A percentile compares a stretch with the other conserved stretches of the same genome.
Conservation (phyloP, 2,888 invertebrate species). For the Heliconius aoede region DNA sequence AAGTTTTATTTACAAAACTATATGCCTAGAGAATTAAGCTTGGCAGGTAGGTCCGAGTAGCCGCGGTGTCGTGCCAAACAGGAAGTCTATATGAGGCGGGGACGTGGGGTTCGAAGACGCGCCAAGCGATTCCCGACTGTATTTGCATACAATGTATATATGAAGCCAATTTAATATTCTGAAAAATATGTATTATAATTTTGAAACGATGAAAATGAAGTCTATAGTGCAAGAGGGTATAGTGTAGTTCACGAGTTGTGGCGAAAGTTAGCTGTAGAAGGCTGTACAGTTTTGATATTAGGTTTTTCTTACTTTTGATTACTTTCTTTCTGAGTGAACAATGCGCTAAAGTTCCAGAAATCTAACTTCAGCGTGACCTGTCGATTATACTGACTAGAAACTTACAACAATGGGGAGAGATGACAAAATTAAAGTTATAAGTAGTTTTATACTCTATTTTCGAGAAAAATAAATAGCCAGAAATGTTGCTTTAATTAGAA, state of each 20-base stretch:
- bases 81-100: conserved; percentile 76
- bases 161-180: conserved; percentile 32
- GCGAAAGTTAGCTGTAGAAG: neutral
- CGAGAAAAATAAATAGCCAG: no score
- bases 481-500: no score
- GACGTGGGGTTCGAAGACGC: conserved; percentile 76
- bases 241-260: neutral
- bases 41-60: conserved; percentile 71
- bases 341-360: no score
- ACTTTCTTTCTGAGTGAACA: no score
- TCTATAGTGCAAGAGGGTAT: neutral
- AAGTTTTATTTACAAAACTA: conserved; percentile 26
- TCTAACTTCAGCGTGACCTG: no score
- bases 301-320: neutral
- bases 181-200: conserved; percentile 37
- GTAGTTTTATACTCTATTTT: no score
- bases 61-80: conserved; percentile 81
- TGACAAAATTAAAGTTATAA: no score
- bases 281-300: neutral
- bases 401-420: no score
- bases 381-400: no score
- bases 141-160: conserved; percentile 54
- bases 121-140: conserved; percentile 66
- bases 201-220: conserved; percentile 12
- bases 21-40: conserved; percentile 46